Evolutionary conservation across 1,140 invertebrate genomes (phyloP).

Genomic region (Lamellibrachia luymesi): DNA sequence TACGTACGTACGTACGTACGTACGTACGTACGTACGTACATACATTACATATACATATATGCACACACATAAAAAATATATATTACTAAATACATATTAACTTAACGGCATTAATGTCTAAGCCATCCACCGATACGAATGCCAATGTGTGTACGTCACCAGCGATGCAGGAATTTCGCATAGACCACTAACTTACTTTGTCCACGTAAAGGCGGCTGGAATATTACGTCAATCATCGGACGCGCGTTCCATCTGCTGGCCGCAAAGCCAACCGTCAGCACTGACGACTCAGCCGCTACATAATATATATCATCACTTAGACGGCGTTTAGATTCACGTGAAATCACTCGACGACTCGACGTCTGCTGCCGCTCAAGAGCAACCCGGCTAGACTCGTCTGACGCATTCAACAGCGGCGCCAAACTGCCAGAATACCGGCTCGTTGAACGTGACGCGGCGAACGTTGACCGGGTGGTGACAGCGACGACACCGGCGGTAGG

Average conservation of each 20-base stretch:
- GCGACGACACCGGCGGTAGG: neutral
- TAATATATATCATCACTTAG: neutral
- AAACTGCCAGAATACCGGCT: neutral
- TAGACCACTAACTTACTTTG: neutral
- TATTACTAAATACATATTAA: neutral
- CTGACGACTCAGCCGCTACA: neutral
- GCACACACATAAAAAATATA: neutral
- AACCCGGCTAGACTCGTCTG: neutral
- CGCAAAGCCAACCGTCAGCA: neutral
- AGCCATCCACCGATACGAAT: neutral
- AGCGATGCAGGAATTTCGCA: neutral
- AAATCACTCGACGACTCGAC: neutral
- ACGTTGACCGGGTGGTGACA: neutral
- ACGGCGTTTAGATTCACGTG: neutral
- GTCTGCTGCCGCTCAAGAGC: neutral
- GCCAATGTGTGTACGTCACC: neutral
- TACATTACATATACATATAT: neutral
- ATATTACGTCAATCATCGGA: neutral
- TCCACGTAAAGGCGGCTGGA: neutral
- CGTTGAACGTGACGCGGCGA: neutral
- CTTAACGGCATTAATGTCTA: neutral
- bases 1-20: neutral
- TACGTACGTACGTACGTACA: neutral
- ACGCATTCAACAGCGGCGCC: neutral
- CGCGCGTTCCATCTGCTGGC: neutral